Evolutionary conservation across 2,888 invertebrate species (phyloP).

Genomic region (Oscheius sp.): DNA sequence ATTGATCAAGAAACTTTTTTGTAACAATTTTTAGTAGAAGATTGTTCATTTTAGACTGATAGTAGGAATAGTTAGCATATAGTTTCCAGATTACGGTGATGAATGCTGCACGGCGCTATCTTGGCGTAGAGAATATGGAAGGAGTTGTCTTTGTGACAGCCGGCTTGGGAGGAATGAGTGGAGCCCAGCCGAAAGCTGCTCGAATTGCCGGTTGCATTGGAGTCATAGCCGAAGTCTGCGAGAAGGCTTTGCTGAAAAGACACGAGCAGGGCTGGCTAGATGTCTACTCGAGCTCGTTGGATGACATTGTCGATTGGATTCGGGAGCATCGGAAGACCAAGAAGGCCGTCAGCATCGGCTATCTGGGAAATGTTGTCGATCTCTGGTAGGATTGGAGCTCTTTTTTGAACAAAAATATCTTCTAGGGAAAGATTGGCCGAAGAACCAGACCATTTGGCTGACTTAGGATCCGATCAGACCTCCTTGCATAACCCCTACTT

Average conservation of each 20-base stretch:
- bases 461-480: slow-evolving; percentile 77
- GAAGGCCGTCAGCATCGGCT: slow-evolving; percentile 75
- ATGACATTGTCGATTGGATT: slow-evolving; percentile 56
- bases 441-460: slow-evolving; percentile 75
- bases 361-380: slow-evolving; percentile 76
- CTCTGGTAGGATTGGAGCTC: slow-evolving; percentile 72
- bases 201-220: slow-evolving; percentile 77
- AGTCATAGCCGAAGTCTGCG: slow-evolving; percentile 76
- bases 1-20: neutral
- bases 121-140: slow-evolving; percentile 72
- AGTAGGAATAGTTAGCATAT: neutral
- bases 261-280: slow-evolving; percentile 77
- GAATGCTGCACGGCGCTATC: slow-evolving; percentile 76
- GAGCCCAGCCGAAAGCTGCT: slow-evolving; percentile 78
- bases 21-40: too few relatives aligned
- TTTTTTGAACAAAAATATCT: neutral
- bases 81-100: slow-evolving; percentile 75
- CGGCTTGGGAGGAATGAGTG: slow-evolving; percentile 74
- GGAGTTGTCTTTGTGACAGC: slow-evolving; percentile 75
- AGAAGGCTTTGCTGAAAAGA: slow-evolving; percentile 74
- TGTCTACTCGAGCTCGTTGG: slow-evolving; percentile 73
- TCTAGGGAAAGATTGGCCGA: slow-evolving; percentile 74
- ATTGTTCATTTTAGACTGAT: too few relatives aligned
- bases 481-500: slow-evolving; percentile 77
- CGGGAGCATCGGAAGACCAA: slow-evolving; percentile 68